phyloP scores from a whole-genome alignment of 2,797 vertebrate species.

The Pyrocephalus nanus region DNA sequence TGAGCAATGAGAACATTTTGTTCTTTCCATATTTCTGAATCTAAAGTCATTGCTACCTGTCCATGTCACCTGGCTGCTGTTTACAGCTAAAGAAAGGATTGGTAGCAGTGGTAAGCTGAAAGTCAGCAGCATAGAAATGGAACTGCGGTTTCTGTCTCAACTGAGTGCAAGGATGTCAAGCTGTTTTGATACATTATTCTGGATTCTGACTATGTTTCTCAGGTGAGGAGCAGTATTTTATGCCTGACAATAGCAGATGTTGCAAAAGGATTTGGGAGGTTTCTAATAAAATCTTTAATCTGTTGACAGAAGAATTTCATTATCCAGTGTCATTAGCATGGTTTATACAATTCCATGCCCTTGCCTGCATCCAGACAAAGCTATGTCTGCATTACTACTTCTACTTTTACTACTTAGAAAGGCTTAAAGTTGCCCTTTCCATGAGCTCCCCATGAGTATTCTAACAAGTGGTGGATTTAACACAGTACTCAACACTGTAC shows the following conservation, averaged over 20 bases:
- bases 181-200: not conserved
- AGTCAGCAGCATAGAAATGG: not conserved
- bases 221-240: not conserved
- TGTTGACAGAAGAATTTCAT: not conserved
- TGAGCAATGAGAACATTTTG: not conserved
- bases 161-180: not conserved
- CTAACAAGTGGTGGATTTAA: not conserved
- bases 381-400: not conserved
- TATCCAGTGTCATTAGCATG: not conserved
- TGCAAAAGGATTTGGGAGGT: not conserved
- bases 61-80: not conserved
- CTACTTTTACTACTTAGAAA: not conserved
- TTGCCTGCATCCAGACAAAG: not conserved
- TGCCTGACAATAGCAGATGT: not conserved
- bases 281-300: not conserved
- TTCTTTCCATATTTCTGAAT: not conserved
- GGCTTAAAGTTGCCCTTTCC: not conserved
- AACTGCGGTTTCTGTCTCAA: not conserved
- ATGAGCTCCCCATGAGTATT: not conserved
- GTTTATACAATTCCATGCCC: not conserved
- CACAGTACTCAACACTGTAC: not conserved
- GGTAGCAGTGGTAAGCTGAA: not conserved
- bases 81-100: not conserved
- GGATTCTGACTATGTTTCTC: not conserved
- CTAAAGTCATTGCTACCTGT: not conserved